Evolutionary conservation across 2,888 invertebrate genomes (phyloP).

Genomic region (Trilocha varians): DNA sequence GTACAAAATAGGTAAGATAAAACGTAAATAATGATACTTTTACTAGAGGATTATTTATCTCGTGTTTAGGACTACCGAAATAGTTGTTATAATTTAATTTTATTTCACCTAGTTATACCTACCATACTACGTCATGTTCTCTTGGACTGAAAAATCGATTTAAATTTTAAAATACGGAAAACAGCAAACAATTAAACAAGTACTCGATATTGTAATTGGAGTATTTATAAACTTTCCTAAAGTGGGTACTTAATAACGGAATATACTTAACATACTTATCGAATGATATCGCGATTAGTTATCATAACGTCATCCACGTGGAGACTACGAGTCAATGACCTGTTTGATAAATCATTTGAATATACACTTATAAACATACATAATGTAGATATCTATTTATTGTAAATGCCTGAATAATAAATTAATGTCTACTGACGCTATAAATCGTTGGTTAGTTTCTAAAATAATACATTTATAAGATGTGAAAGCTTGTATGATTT

Average conservation of each 20-base stretch:
- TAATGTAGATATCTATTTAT: not conserved
- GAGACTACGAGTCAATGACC: not conserved
- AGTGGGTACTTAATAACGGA: not conserved
- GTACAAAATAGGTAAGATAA: too few species aligned
- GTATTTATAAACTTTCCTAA: not conserved
- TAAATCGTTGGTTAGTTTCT: too few species aligned
- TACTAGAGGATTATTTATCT: too few species aligned
- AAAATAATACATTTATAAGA: too few species aligned
- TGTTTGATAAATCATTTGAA: not conserved
- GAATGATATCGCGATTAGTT: not conserved
- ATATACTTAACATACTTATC: not conserved
- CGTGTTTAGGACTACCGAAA: too few species aligned
- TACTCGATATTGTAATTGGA: not conserved
- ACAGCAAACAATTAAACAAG: not conserved
- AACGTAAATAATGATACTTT: too few species aligned
- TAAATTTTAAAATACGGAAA: not conserved
- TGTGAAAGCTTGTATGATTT: too few species aligned
- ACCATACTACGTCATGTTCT: too few species aligned
- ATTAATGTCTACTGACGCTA: too few species aligned
- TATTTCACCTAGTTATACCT: too few species aligned
- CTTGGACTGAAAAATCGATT: slow-evolving; percentile 71
- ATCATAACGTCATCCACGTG: not conserved
- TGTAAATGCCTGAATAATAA: not conserved
- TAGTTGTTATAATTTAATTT: too few species aligned
- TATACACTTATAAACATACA: not conserved